A percentile compares a stretch with the other conserved stretches of the same genome.
Conservation (phyloP, 2,888 invertebrate genomes). For the Criorhina ranunculi region DNA sequence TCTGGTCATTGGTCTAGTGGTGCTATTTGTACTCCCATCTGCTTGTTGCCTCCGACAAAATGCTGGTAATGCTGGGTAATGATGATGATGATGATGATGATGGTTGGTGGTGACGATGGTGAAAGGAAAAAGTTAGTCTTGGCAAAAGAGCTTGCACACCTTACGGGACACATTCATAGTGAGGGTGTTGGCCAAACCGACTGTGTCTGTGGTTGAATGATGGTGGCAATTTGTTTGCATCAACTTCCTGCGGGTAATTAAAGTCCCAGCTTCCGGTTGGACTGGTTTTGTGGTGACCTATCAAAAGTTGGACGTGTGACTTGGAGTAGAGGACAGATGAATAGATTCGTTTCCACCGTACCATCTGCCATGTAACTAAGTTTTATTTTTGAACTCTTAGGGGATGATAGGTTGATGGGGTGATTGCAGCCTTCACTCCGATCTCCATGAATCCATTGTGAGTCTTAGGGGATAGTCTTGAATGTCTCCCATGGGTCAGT, state of each 20-base stretch:
- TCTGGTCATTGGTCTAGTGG: conserved; percentile 52
- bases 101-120: not conserved
- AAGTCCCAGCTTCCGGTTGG: conserved; percentile 23
- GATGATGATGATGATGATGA: conserved; percentile 40
- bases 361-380: too few relatives aligned
- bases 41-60: conserved; percentile 1
- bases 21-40: conserved; percentile 25
- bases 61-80: conserved; percentile 59
- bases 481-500: too few relatives aligned
- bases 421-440: too few relatives aligned
- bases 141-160: conserved; percentile 39
- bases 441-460: too few relatives aligned
- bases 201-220: conserved; percentile 43
- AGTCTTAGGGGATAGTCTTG: too few relatives aligned
- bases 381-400: too few relatives aligned
- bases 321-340: too few relatives aligned
- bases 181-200: conserved; percentile 56
- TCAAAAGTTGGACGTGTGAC: too few relatives aligned
- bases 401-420: too few relatives aligned
- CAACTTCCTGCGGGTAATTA: conserved; percentile 69
- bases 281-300: conserved; percentile 31
- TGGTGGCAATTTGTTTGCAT: conserved; percentile 47
- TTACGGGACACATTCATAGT: conserved; percentile 21
- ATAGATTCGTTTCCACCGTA: too few relatives aligned
- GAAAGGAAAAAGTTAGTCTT: conserved; percentile 32